These are phyloP conservation scores for Leptopilina clavipes DNA, from an alignment of 1,140 invertebrate species.

Conservation along the genomic window DNA sequence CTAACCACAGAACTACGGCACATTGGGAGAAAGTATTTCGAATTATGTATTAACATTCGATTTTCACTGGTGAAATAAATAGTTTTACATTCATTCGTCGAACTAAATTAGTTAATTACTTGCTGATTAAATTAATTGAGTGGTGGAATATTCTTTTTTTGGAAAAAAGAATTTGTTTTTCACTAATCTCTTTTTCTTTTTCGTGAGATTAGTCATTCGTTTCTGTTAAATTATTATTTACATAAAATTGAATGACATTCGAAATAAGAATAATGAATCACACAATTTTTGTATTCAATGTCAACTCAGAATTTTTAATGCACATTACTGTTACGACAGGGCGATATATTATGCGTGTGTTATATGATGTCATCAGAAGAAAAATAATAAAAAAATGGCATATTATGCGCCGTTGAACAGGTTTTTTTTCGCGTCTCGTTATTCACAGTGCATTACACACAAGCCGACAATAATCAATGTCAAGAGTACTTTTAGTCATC, in stretches of 20 bases:
- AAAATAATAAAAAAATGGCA: background rate
- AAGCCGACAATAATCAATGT: background rate
- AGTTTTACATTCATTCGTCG: too few relatives aligned
- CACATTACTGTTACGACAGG: background rate
- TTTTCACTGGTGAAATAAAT: too few relatives aligned
- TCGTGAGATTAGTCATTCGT: too few relatives aligned
- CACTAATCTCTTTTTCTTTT: too few relatives aligned
- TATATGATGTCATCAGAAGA: conserved; percentile 15
- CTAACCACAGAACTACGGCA: too few relatives aligned
- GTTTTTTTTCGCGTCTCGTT: conserved; percentile 21
- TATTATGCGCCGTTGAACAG: background rate
- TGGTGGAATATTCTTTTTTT: too few relatives aligned
- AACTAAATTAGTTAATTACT: too few relatives aligned
- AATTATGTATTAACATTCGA: too few relatives aligned
- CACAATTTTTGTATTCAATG: background rate
- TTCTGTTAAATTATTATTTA: background rate
- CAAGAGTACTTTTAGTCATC: conserved; percentile 26
- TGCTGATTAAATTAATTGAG: too few relatives aligned
- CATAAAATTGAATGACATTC: background rate
- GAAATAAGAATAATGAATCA: background rate
- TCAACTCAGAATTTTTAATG: background rate
- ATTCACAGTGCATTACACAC: background rate
- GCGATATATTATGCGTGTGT: background rate
- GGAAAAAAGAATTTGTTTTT: too few relatives aligned
- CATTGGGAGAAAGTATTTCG: too few relatives aligned